Evolutionary conservation across 2,888 invertebrate genomes (phyloP).

Genomic region (Tinea pellionella): DNA sequence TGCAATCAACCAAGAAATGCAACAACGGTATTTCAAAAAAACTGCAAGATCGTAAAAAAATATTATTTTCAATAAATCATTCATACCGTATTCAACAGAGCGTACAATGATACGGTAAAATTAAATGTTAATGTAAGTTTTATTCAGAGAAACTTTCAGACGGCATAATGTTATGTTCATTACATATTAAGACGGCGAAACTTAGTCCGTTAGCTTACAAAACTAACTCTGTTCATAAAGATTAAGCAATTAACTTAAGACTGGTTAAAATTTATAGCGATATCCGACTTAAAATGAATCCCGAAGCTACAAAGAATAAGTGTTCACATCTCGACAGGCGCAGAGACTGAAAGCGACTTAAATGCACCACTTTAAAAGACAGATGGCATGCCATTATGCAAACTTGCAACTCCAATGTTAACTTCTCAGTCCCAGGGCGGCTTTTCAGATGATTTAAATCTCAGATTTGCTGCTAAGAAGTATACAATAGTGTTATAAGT

Average conservation of each 20-base stretch:
- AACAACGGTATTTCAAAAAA: no score
- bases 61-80: no score
- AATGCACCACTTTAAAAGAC: constrained; percentile 15
- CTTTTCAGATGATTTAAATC: constrained; percentile 10
- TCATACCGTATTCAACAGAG: no score
- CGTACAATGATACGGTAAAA: no score
- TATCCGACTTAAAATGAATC: constrained; percentile 5
- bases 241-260: constrained; percentile 11
- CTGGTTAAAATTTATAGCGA: background rate
- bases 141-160: background rate
- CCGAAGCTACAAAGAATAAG: constrained; percentile 12
- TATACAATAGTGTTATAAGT: constrained; percentile 1
- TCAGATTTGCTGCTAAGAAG: constrained; percentile 6
- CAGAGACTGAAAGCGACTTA: constrained; percentile 7
- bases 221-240: background rate
- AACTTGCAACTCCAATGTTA: constrained; percentile 13
- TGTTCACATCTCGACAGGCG: constrained; percentile 5
- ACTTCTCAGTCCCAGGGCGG: constrained; percentile 9
- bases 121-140: background rate
- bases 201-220: constrained; percentile 8
- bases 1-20: no score
- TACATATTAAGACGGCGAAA: constrained; percentile 5
- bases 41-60: no score
- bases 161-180: constrained; percentile 10
- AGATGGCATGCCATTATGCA: constrained; percentile 14